Conservation (phyloP, 2,888 invertebrate genomes). For the Cepaea hortensis region DNA sequence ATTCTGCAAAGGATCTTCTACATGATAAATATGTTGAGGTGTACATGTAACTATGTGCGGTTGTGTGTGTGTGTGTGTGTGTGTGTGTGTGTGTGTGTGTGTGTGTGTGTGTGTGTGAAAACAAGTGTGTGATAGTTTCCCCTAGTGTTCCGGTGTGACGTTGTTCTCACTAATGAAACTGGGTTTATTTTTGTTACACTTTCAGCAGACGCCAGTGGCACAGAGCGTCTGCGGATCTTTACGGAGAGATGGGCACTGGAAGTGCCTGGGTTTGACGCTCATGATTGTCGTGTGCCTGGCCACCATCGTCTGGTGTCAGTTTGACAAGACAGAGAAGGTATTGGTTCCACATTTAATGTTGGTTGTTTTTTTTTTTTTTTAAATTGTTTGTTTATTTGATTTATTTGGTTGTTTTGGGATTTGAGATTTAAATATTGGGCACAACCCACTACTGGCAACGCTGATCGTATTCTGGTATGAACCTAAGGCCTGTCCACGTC, state of each 20-base stretch:
- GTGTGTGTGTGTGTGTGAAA: neutral
- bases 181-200: constrained; percentile 46
- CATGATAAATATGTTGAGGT: neutral
- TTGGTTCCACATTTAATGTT: too few species aligned
- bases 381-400: too few species aligned
- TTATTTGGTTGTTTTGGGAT: too few species aligned
- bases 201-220: constrained; percentile 81
- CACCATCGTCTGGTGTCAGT: constrained; percentile 84
- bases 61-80: neutral
- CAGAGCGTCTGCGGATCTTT: constrained; percentile 80
- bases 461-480: too few species aligned
- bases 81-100: neutral
- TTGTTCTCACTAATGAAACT: neutral
- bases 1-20: neutral
- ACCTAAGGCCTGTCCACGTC: too few species aligned
- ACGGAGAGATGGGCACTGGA: constrained; percentile 86
- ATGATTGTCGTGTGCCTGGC: constrained; percentile 86
- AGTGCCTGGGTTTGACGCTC: constrained; percentile 86
- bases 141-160: neutral
- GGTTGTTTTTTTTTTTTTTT: too few species aligned
- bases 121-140: neutral
- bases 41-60: neutral
- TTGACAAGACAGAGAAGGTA: constrained; percentile 30
- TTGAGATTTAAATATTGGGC: too few species aligned
- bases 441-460: too few species aligned